Conservation (phyloP, 2,797 vertebrate species). For the Trichosurus vulpecula region DNA sequence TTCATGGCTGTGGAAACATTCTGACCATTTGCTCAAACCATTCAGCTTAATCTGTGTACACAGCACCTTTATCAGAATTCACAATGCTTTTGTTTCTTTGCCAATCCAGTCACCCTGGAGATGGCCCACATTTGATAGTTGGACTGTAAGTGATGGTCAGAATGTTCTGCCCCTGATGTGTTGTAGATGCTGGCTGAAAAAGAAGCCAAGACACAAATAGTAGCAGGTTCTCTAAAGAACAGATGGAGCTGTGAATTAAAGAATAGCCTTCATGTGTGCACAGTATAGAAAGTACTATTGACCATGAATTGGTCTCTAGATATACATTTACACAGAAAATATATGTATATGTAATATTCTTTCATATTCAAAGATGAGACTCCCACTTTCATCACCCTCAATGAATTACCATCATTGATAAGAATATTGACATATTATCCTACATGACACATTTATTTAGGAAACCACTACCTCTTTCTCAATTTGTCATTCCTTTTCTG, state of each 20-base stretch:
- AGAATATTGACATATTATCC: background rate
- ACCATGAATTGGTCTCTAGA: constrained; percentile 20
- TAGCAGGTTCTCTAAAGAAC: background rate
- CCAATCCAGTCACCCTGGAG: background rate
- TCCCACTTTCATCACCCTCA: background rate
- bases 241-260: background rate
- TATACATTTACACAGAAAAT: background rate
- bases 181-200: background rate
- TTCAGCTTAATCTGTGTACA: background rate
- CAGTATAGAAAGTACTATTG: background rate
- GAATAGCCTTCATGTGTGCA: background rate
- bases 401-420: background rate
- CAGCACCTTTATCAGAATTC: constrained; percentile 24
- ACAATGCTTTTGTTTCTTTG: background rate
- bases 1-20: background rate
- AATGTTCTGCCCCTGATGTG: background rate
- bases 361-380: background rate
- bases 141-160: background rate
- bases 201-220: background rate
- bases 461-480: constrained; percentile 33
- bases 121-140: background rate
- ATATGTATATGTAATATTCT: background rate
- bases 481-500: constrained; percentile 16
- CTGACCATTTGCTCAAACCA: constrained; percentile 21
- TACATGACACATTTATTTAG: constrained; percentile 4